Evolutionary conservation across 2,888 invertebrate genomes (phyloP).

Genomic region (Troglohyphantes excavatus): DNA sequence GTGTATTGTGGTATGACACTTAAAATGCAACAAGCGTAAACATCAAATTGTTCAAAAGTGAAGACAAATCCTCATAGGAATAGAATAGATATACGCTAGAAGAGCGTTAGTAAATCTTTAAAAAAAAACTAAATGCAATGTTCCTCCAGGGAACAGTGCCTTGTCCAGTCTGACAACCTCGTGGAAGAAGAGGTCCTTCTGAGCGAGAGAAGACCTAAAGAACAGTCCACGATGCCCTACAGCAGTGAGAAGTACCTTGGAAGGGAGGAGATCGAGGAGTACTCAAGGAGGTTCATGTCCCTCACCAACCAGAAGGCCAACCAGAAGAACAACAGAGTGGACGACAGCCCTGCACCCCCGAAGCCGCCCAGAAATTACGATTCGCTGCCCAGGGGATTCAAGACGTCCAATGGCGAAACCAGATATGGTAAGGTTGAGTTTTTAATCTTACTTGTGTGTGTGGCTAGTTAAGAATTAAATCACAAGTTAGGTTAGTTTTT

Average conservation of each 20-base stretch:
- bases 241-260: conserved; percentile 56
- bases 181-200: conserved; percentile 77
- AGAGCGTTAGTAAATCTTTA: no score
- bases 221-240: neutral
- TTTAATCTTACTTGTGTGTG: no score
- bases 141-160: neutral
- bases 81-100: no score
- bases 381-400: conserved; percentile 70
- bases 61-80: no score
- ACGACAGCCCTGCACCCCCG: conserved; percentile 58
- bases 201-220: conserved; percentile 51
- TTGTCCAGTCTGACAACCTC: conserved; percentile 74
- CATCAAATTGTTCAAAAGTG: no score
- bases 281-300: conserved; percentile 60
- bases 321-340: neutral
- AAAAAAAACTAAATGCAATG: neutral
- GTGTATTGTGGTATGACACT: no score
- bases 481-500: no score
- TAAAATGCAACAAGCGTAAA: no score
- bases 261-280: conserved; percentile 46
- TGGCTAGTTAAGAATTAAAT: no score
- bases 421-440: conserved; percentile 15
- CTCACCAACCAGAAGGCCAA: conserved; percentile 36
- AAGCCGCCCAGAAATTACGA: conserved; percentile 75
- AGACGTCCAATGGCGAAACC: conserved; percentile 33